Conservation (phyloP, 2,113 vertebrate species). For the Campylomormyrus numenius region DNA sequence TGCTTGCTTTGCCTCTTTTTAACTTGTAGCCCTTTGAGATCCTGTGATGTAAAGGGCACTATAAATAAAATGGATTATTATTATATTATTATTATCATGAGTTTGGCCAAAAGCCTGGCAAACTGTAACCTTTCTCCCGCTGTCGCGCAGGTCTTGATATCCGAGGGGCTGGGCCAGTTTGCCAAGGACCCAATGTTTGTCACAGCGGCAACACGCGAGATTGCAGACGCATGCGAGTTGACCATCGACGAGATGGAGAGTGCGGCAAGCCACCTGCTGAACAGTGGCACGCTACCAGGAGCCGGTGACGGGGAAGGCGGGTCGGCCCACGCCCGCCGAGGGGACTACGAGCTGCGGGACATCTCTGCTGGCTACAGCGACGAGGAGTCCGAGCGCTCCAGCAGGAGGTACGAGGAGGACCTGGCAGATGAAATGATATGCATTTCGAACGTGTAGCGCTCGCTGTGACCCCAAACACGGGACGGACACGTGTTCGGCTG, state of each 20-base stretch:
- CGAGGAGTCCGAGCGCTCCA: constrained; percentile 71
- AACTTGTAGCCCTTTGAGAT: too few species aligned
- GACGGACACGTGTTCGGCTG: constrained; percentile 62
- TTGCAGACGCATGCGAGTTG: constrained; percentile 94
- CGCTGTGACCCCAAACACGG: constrained; percentile 36
- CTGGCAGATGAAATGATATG: constrained; percentile 98
- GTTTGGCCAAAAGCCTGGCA: not conserved
- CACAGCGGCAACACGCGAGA: constrained; percentile 91
- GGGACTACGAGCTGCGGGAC: constrained; percentile 86
- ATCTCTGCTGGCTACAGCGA: constrained; percentile 85
- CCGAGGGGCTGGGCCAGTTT: constrained; percentile 89
- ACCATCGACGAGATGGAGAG: constrained; percentile 99
- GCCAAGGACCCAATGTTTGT: constrained; percentile 97
- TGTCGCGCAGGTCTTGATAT: constrained; percentile 83
- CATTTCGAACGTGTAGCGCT: constrained; percentile 94
- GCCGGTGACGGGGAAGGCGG: constrained; percentile 70
- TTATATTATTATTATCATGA: not conserved
- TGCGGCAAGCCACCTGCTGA: constrained; percentile 89
- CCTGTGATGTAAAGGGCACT: too few species aligned
- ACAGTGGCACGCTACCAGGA: constrained; percentile 66
- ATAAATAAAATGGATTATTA: too few species aligned
- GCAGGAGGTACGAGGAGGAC: constrained; percentile 83
- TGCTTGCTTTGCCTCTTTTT: too few species aligned
- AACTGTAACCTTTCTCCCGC: not conserved
- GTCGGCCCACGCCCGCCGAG: constrained; percentile 62